Base-by-base conservation (phyloP, 2,113 vertebrate genomes). In the Cebidichthys violaceus region DNA sequence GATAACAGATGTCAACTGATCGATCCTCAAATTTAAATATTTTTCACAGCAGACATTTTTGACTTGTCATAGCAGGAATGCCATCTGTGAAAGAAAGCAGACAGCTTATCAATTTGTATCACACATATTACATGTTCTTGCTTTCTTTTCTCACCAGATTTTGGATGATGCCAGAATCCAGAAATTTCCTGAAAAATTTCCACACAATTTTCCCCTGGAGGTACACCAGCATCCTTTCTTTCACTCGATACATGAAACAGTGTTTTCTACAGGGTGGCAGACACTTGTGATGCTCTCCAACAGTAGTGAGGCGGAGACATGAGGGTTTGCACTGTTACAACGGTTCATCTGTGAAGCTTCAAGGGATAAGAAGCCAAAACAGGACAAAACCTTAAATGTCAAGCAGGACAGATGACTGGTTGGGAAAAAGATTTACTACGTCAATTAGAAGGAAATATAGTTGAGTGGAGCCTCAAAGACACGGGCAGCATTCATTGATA, bases 101-200 rank as follows among this genome's bases (percentile, higher is more conserved):
- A n/a, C 4, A 61, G 17, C 1, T 29, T n/a, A 13, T 61, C 7
- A 2, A 18, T 77, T 67, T 61, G 2, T 71, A 29, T 81, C 33
- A 55, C 1, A 9, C 2, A 0, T 43, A 7, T 33, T 17, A 76
- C n/a, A 52, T 61, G 43, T 35, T 70, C 1, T 59, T 52, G 2
- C 9, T 60, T 2, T 6, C 6, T 64, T n/a, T 77, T 76, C 6
- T 74, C 10, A 22, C 14, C 61, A 96, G 95, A 68, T 92, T 18
- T 95, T 92, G 92, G 6, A 47, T 0, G n/a, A 86, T 11, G 33
- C 89, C 64, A 90, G 91, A 86, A 70, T 11, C 2, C 83, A 80
- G 18, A 66, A 41, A 6, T 79, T 92, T 81, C 94, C 95, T 64
- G 6, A 33, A n/a, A 62, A 4, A 4, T 95, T 95, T 81, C 14